Conservation (phyloP, 2,113 vertebrate genomes). For the Hemibagrus wyckioides region DNA sequence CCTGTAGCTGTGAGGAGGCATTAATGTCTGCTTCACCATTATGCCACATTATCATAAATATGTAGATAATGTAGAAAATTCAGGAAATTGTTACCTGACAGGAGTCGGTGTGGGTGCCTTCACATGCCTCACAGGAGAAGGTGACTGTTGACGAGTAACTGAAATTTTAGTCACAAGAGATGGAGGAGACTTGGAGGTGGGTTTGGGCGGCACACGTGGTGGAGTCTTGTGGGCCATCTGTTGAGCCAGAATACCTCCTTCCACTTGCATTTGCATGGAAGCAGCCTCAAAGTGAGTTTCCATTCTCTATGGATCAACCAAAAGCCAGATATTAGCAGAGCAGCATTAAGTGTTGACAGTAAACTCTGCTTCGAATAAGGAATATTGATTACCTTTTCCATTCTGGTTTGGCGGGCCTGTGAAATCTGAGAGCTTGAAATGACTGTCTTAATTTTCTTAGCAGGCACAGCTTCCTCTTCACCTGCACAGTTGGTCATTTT, state of each 20-base stretch:
- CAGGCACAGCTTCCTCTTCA: conserved; percentile 88
- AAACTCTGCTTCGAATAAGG: not conserved
- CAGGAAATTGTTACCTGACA: conserved; percentile 80
- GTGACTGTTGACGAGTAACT: conserved; percentile 88
- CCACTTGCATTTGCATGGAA: conserved; percentile 85
- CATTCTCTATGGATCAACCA: conserved; percentile 75
- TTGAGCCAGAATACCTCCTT: conserved; percentile 77
- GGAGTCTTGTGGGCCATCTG: conserved; percentile 92
- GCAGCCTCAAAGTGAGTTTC: conserved; percentile 87
- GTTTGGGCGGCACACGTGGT: conserved; percentile 89
- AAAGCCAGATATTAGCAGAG: not conserved
- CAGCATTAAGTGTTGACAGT: too few relatives aligned
- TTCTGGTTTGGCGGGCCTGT: conserved; percentile 83
- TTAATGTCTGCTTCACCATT: not conserved
- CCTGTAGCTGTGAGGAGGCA: not conserved
- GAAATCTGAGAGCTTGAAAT: conserved; percentile 92
- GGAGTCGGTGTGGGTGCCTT: conserved; percentile 88
- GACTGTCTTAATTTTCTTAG: conserved; percentile 94
- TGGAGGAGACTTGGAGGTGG: conserved; percentile 87
- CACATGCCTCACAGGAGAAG: conserved; percentile 93
- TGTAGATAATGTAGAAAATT: not conserved
- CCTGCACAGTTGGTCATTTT: conserved; percentile 69
- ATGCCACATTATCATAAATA: not conserved
- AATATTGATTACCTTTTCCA: conserved; percentile 82
- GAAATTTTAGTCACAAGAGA: conserved; percentile 80